A percentile compares a stretch with the other conserved stretches of the same genome.
Evolutionary conservation across 2,113 vertebrate species (phyloP).

Genomic region (Callorhinus ursinus): DNA sequence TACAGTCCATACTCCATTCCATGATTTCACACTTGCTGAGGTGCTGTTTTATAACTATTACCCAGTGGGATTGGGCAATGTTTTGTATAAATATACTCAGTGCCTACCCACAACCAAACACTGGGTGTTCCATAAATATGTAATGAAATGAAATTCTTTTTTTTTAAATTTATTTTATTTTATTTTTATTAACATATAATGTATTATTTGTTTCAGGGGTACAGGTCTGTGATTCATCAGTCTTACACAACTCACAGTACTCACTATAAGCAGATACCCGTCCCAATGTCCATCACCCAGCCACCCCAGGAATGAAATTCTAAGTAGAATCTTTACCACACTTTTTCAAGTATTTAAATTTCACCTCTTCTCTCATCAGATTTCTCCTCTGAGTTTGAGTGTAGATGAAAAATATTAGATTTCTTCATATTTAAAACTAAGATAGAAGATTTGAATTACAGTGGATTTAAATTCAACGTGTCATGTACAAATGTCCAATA

Average conservation of each 20-base stretch:
- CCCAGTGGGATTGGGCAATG: not conserved
- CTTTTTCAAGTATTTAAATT: not conserved
- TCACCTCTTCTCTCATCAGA: not conserved
- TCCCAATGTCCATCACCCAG: no score
- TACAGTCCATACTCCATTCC: not conserved
- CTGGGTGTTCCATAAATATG: not conserved
- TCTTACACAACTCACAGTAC: no score
- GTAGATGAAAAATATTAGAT: not conserved
- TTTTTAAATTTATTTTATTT: no score
- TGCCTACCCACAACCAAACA: not conserved
- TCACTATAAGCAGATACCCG: no score
- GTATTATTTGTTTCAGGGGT: no score
- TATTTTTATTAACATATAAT: no score
- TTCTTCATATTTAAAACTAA: constrained; percentile 10
- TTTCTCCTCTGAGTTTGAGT: not conserved
- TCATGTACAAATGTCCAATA: not conserved
- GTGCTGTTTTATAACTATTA: not conserved
- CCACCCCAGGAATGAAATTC: constrained; percentile 10
- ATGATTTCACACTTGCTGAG: not conserved
- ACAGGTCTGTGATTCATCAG: no score
- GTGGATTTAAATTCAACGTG: not conserved
- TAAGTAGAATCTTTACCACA: not conserved
- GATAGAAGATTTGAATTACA: not conserved
- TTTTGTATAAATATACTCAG: not conserved
- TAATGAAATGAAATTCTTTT: constrained; percentile 26